These are phyloP conservation scores for Dallia pectoralis DNA, from an alignment of 2,797 vertebrate species.

Conservation along the genomic window DNA sequence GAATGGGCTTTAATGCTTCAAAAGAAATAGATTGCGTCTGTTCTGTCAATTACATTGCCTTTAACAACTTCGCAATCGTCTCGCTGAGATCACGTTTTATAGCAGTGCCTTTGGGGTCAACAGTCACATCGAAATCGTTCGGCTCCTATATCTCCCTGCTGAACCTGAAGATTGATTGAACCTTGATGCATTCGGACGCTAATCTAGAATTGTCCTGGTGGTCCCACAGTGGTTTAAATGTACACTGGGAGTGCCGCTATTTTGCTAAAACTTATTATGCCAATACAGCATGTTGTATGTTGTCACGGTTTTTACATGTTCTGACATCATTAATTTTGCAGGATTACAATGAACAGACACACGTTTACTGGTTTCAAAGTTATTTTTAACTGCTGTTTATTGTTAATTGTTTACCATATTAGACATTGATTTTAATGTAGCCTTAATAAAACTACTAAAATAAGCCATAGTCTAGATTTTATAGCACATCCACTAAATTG, in stretches of 20 bases:
- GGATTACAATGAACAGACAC: neutral
- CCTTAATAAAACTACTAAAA: neutral
- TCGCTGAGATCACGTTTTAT: slow-evolving; percentile 19
- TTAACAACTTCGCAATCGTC: slow-evolving; percentile 26
- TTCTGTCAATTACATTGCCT: slow-evolving; percentile 12
- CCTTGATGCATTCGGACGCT: slow-evolving; percentile 42
- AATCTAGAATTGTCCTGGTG: slow-evolving; percentile 24
- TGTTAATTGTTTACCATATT: neutral
- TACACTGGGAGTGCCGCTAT: neutral
- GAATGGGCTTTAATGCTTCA: neutral
- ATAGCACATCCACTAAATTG: neutral
- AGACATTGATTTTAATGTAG: neutral
- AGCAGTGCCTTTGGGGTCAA: slow-evolving; percentile 18
- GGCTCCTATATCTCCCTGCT: slow-evolving; percentile 24
- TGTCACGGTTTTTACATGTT: neutral
- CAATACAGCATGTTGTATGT: too few species aligned
- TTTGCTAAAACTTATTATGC: neutral
- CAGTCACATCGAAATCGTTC: slow-evolving; percentile 38
- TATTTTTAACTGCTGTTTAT: neutral
- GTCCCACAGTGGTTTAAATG: neutral
- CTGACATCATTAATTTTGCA: neutral
- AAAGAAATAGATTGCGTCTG: neutral
- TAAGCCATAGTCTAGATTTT: neutral
- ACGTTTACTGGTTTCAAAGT: neutral
- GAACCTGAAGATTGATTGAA: slow-evolving; percentile 54